Evolutionary conservation across 2,888 invertebrate genomes (phyloP), one percentile per base, ranked within the genome.

Genomic region (Antitype chi): DNA sequence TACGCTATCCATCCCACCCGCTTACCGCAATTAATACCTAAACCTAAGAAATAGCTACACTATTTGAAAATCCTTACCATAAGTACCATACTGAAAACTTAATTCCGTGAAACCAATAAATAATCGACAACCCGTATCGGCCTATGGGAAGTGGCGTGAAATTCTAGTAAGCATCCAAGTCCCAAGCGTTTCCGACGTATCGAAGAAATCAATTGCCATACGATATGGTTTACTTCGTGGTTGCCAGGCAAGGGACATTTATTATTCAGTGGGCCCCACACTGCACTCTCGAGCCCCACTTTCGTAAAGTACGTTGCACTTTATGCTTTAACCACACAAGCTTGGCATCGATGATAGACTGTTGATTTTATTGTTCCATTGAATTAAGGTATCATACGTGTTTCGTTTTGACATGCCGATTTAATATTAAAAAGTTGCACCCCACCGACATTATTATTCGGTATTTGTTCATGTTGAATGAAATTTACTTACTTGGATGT

Each of bases 241-340:
- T 94, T 91, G 88, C 94, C 93, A 95, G 94, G 95, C 94, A 94
- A 94, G 95, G 90, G 89, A 89, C 84, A 94, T 95, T 87, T 89
- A 94, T 94, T 93, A 95, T 95, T 95, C 92, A 95, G 81, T 89
- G 81, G 89, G 91, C 90, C 88, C 82, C 73, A 78, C 70, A 78
- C 85, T 93, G 92, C 93, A 93, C 90, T 90, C 88, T 87, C 88
- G 85, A 85, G 81, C 85, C 87, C 84, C 84, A 87, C 85, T 83
- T 91, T 91, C 89, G 88, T 90, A 84, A 72, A 66, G 85, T 80
- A 83, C 80, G 67, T 84, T 85, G 75, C 87, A 88, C 85, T 81
- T 80, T 66, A 74, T 82, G 68, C 78, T 82, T 82, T 69, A 28
- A 60, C 59, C 57, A 62, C 69, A 72, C 62, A 55, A 78, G 78